Conservation (phyloP, 2,888 invertebrate genomes). For the Tachina grossa region DNA sequence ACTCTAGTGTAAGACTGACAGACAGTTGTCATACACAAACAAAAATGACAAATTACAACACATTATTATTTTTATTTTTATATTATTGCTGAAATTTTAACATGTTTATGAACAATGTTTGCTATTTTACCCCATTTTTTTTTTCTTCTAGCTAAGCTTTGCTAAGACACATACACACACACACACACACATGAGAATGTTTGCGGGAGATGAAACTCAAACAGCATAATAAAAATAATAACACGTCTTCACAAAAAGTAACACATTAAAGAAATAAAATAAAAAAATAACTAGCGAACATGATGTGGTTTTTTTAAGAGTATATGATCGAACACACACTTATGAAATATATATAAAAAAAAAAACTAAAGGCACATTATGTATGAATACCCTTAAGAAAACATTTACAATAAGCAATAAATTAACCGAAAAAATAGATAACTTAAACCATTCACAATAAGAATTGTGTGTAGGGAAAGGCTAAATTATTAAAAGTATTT, state of each 20-base stretch:
- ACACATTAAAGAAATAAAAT: constrained; percentile 25
- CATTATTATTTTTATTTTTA: constrained; percentile 54
- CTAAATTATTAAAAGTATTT: too few species aligned
- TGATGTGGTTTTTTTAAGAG: background rate
- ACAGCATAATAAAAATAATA: constrained; percentile 50
- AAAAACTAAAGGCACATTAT: background rate
- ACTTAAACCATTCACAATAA: too few species aligned
- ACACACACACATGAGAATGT: background rate
- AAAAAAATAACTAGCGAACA: constrained; percentile 42
- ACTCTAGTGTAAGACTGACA: constrained; percentile 8
- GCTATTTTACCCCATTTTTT: background rate
- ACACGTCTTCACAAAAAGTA: constrained; percentile 46
- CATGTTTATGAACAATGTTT: constrained; percentile 52
- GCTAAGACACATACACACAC: background rate
- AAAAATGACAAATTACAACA: constrained; percentile 68
- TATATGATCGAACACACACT: background rate
- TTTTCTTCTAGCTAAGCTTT: background rate
- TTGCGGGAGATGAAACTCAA: background rate
- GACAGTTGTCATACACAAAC: constrained; percentile 30
- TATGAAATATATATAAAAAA: background rate
- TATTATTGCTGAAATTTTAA: constrained; percentile 45
- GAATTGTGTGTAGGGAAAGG: too few species aligned
- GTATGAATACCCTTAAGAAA: too few species aligned
- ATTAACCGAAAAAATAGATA: too few species aligned
- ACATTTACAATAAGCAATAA: too few species aligned